Percentiles rank a stretch among this genome's conserved stretches.
These are phyloP conservation scores for Entelurus aequoreus DNA, from an alignment of 2,113 vertebrate species.

Conservation along the genomic window DNA sequence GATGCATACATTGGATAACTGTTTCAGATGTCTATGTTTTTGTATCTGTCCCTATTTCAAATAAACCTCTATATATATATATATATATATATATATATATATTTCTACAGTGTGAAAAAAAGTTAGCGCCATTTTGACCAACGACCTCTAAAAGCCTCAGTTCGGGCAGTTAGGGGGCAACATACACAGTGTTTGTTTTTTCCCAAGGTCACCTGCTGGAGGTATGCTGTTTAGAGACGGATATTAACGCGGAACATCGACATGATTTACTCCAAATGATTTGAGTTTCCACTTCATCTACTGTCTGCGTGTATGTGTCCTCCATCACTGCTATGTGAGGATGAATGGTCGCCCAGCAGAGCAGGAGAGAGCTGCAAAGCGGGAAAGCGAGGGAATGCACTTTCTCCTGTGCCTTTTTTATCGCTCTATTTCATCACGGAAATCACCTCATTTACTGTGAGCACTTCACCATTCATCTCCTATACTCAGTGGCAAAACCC, in stretches of 20 bases:
- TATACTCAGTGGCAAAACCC: slow-evolving; percentile 55
- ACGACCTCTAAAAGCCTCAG: slow-evolving; percentile 28
- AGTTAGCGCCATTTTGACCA: no score
- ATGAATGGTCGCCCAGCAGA: slow-evolving; percentile 46
- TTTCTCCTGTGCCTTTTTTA: slow-evolving; percentile 60
- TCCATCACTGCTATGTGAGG: slow-evolving; percentile 49
- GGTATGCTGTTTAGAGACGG: slow-evolving; percentile 3
- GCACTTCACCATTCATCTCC: slow-evolving; percentile 62
- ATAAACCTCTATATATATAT: no score
- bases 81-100: no score
- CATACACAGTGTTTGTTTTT: slow-evolving; percentile 6
- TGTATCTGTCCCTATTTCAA: no score
- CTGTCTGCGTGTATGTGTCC: slow-evolving; percentile 24
- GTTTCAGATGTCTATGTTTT: no score
- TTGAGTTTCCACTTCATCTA: slow-evolving; percentile 35
- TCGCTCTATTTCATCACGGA: slow-evolving; percentile 70
- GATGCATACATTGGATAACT: no score
- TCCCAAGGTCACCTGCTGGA: slow-evolving; percentile 47
- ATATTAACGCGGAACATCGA: slow-evolving; percentile 23
- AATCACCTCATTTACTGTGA: slow-evolving; percentile 68
- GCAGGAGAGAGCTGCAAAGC: slow-evolving; percentile 22
- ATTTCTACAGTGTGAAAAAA: neutral
- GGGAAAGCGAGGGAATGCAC: slow-evolving; percentile 36
- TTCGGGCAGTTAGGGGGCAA: slow-evolving; percentile 6
- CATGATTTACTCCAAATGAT: slow-evolving; percentile 22